These are phyloP conservation scores for Hoplodrina blanda DNA, from an alignment of 2,888 invertebrate genomes.

Conservation along the genomic window DNA sequence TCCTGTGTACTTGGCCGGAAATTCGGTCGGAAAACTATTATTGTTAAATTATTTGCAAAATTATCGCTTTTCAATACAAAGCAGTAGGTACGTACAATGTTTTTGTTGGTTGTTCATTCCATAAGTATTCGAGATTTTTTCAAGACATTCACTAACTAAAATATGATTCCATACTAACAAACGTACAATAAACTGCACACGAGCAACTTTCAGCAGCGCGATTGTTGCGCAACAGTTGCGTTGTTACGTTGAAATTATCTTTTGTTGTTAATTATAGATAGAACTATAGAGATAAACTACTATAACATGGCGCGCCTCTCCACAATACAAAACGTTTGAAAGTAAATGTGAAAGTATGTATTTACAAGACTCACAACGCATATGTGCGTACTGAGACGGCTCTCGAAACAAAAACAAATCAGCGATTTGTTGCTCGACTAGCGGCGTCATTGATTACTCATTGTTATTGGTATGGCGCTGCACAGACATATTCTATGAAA, in stretches of 20 bases:
- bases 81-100: conserved; percentile 6
- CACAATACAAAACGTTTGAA: too few relatives aligned
- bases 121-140: conserved; percentile 34
- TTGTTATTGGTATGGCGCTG: too few relatives aligned
- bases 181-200: conserved; percentile 9
- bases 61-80: background rate
- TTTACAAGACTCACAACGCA: too few relatives aligned
- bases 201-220: conserved; percentile 24
- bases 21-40: background rate
- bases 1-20: background rate
- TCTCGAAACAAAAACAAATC: too few relatives aligned
- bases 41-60: conserved; percentile 1
- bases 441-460: too few relatives aligned
- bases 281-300: background rate
- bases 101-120: conserved; percentile 56
- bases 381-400: too few relatives aligned
- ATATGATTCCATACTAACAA: conserved; percentile 43
- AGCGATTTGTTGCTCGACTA: too few relatives aligned
- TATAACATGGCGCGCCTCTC: too few relatives aligned
- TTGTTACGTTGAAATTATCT: conserved; percentile 19
- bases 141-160: conserved; percentile 24
- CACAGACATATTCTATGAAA: too few relatives aligned
- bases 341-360: too few relatives aligned
- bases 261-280: conserved; percentile 22
- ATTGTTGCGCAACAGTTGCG: conserved; percentile 35